Conservation (phyloP, 2,888 invertebrate species). For the Papilio demoleus region DNA sequence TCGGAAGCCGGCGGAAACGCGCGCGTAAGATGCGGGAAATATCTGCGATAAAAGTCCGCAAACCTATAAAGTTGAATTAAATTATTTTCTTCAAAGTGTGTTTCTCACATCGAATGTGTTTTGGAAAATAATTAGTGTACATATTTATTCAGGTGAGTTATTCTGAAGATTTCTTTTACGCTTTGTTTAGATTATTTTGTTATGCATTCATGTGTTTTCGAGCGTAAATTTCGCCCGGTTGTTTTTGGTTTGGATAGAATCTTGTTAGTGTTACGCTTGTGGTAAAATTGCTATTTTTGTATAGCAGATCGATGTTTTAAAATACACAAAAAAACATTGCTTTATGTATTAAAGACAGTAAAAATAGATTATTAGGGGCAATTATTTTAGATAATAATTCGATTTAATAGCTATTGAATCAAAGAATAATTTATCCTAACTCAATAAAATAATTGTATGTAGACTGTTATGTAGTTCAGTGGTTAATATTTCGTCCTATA, state of each 20-base stretch:
- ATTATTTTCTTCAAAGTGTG: slow-evolving; percentile 1
- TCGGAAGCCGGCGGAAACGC: slow-evolving; percentile 69
- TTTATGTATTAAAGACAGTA: not conserved
- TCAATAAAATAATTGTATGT: not conserved
- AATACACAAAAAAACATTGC: not conserved
- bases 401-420: not conserved
- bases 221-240: slow-evolving; percentile 21
- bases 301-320: not conserved
- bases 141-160: slow-evolving; percentile 36
- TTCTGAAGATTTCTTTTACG: slow-evolving; percentile 23
- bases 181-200: slow-evolving; percentile 29
- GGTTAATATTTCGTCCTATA: not conserved
- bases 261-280: slow-evolving; percentile 6
- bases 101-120: slow-evolving; percentile 18
- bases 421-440: not conserved
- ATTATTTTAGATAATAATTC: too few relatives aligned
- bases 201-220: slow-evolving; percentile 33
- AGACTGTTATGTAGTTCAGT: too few relatives aligned
- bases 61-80: slow-evolving; percentile 26
- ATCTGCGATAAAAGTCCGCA: slow-evolving; percentile 36
- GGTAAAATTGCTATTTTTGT: slow-evolving; percentile 8
- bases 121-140: not conserved
- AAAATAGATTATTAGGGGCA: not conserved
- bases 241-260: not conserved
- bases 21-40: slow-evolving; percentile 61